Evolutionary conservation across 2,888 invertebrate species (phyloP), one percentile per base, ranked within the genome.

Genomic region (Sphecodes monilicornis): DNA sequence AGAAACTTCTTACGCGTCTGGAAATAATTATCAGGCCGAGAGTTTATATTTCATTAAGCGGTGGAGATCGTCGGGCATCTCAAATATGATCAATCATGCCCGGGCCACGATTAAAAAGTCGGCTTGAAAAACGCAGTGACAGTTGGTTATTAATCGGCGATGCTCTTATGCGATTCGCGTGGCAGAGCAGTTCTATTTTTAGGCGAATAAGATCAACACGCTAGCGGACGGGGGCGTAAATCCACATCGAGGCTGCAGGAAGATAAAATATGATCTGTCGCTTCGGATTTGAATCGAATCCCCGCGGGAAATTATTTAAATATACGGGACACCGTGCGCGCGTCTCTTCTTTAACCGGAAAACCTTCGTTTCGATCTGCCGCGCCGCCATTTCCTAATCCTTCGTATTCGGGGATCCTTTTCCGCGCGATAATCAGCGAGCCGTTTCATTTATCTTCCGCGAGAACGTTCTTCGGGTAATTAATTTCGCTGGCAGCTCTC

Each of bases 261-360:
- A 16, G 43, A 76, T 46, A 60, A 84, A 50, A 72, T 46, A 72
- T 29, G 71, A 80, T 66, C 50, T 57, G 72, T 71, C 68, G 41
- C n/a, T 39, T 81, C 64, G 68, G 69, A 73, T 76, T 86, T 43
- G 66, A 54, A 57, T 73, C 66, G 72, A 78, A 76, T 29, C 29
- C 85, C 76, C 86, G 10, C 22, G 86, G 82, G 86, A 86, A 86
- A 86, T 86, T 85, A 85, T 77, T 81, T 85, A 78, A 84, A 78
- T 57, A 71, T 83, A 75, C 74, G 57, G 46, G 41, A 32, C 6
- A 16, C 39, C 29, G 22, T 32, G 26, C 26, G 57, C 41, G 16
- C 54, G 29, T 39, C 22, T 18, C 0, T 18, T 16, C 13, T 4
- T 60, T 5, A 18, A 1, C 0, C 3, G 26, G n/a, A 10, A 22